phyloP scores from a whole-genome alignment of 1,140 invertebrate genomes.

The Cydia fagiglandana region DNA sequence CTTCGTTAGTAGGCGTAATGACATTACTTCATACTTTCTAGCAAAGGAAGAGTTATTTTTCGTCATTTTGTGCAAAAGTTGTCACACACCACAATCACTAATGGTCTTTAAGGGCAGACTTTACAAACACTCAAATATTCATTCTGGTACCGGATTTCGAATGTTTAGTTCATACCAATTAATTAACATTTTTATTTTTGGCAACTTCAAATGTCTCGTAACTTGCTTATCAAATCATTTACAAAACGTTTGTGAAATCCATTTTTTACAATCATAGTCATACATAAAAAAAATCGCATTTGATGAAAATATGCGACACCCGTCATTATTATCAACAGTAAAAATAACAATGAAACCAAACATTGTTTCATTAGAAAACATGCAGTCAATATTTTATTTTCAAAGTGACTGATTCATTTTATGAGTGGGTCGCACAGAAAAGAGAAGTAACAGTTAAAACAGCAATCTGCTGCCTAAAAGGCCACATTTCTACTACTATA shows the following conservation, averaged over 20 bases:
- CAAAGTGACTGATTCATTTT: too few relatives aligned
- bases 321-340: neutral
- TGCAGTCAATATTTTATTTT: neutral
- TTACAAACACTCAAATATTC: neutral
- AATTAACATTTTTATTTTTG: neutral
- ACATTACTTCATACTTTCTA: neutral
- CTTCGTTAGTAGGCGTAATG: too few relatives aligned
- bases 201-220: neutral
- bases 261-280: neutral
- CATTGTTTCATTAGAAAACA: neutral
- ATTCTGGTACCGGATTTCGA: neutral
- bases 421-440: too few relatives aligned
- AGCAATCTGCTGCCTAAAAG: conserved; percentile 31
- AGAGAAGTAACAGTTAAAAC: conserved; percentile 11
- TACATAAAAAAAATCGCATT: neutral
- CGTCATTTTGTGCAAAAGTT: neutral
- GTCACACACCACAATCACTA: neutral
- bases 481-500: conserved; percentile 35
- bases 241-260: neutral
- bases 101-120: neutral
- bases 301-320: neutral
- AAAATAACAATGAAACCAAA: neutral
- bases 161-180: neutral
- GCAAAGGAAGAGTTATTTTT: neutral
- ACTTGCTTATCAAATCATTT: neutral